phyloP scores from a whole-genome alignment of 2,113 vertebrate genomes.

The Gavialis gangeticus region DNA sequence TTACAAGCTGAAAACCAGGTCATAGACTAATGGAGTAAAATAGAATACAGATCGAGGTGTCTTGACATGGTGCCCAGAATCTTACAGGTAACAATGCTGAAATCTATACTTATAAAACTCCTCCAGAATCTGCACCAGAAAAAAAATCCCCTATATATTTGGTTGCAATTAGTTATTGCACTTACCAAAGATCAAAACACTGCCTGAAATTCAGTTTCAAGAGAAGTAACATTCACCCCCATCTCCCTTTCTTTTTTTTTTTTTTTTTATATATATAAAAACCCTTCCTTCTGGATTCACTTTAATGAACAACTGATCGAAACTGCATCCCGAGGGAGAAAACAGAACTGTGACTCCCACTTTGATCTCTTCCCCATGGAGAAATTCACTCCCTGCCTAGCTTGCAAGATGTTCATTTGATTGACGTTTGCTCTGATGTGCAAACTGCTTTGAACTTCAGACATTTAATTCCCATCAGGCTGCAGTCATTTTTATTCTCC shows the following conservation, averaged over 20 bases:
- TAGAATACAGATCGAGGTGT: fast-evolving
- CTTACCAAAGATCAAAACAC: conserved; percentile 46
- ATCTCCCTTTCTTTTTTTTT: neutral
- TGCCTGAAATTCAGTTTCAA: conserved; percentile 64
- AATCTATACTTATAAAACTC: neutral
- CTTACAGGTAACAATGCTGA: neutral
- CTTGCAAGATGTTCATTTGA: conserved; percentile 85
- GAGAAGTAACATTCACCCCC: conserved; percentile 32
- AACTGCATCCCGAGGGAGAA: conserved; percentile 83
- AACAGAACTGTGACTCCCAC: conserved; percentile 83
- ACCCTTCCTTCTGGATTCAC: conserved; percentile 78
- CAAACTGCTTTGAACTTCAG: conserved; percentile 93
- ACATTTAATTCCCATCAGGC: conserved; percentile 92
- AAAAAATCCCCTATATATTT: neutral
- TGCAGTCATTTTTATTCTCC: conserved; percentile 92
- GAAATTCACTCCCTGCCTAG: conserved; percentile 76
- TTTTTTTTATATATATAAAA: neutral
- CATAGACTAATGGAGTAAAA: fast-evolving
- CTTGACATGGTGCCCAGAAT: neutral
- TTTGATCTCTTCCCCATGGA: conserved; percentile 87
- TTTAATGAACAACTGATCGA: conserved; percentile 87
- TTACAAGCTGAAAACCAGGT: fast-evolving
- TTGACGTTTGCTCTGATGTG: conserved; percentile 94
- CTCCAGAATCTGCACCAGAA: neutral
- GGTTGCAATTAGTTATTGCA: neutral